Evolutionary conservation across 2,888 invertebrate species (phyloP), one percentile per base, ranked within the genome.

Genomic region (Brenthis ino): DNA sequence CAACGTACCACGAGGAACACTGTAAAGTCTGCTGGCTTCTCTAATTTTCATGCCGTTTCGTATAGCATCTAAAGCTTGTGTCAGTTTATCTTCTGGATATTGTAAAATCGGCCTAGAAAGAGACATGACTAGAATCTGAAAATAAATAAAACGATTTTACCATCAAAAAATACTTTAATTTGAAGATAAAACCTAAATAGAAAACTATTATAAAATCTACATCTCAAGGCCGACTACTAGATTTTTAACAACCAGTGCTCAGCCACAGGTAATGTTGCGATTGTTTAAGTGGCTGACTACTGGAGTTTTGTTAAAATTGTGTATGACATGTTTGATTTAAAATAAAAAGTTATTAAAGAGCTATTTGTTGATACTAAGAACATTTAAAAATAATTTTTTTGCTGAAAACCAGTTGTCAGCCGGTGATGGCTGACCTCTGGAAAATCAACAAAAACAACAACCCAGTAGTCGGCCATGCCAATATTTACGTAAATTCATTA

Each of bases 21-120:
- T 24, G 24, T 48, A 64, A 47, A 13, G 20, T 64, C 64, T 64
- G 55, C 64, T 47, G 43, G 64, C 43, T 64, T 54, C 47, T 55
- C 56, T 64, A 47, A 64, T 64, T 55, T 24, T 20, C 64, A 56
- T 64, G 55, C 47, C 56, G 48, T 64, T 64, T 55, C 47, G 55
- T 37, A 64, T 56, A 64, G 56, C 64, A n/a, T 56, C 56, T 64
- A 56, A 64, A 64, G 56, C 56, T 64, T 64, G 48, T 4, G 55
- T 56, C 47, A 64, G 55, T 64, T 64, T 64, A n/a, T 64, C 56
- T 64, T 64, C 47, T 4, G 48, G 64, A 13, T 64, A 64, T 55
- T 64, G 24, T 20, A 55, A 47, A 47, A 55, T 56, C 20, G 33
- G 50, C 48, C 56, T 56, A 20, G 28, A 28, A 64, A 56, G 48